phyloP scores from a whole-genome alignment of 2,113 vertebrate species.

The Notothenia rossii region DNA sequence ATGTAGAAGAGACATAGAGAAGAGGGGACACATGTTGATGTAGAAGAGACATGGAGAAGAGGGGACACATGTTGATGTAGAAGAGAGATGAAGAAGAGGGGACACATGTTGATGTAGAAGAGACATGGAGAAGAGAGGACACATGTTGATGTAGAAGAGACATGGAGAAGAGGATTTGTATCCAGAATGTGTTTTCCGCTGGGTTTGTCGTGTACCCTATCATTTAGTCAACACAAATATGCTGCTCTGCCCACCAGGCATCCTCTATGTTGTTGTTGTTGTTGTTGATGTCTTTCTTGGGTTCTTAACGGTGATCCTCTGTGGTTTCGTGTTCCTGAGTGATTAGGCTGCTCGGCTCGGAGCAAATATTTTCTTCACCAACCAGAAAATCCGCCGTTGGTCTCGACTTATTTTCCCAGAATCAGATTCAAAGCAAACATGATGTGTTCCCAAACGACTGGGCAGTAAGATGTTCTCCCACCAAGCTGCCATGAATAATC shows the following conservation, averaged over 20 bases:
- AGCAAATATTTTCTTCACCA: slow-evolving; percentile 59
- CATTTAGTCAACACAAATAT: slow-evolving; percentile 61
- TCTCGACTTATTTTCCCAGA: slow-evolving; percentile 49
- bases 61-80: too few species aligned
- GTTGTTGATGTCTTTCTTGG: slow-evolving; percentile 50
- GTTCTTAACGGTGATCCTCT: slow-evolving; percentile 34
- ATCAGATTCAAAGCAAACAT: slow-evolving; percentile 50
- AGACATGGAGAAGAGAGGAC: too few species aligned
- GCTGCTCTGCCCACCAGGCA: slow-evolving; percentile 31
- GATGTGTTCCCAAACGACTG: slow-evolving; percentile 54
- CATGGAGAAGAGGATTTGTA: neutral
- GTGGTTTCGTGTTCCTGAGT: slow-evolving; percentile 63
- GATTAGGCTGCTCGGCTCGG: slow-evolving; percentile 52
- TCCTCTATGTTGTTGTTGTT: slow-evolving; percentile 41
- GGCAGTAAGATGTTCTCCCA: slow-evolving; percentile 50
- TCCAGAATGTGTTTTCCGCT: slow-evolving; percentile 35
- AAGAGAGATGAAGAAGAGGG: too few species aligned
- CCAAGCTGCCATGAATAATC: slow-evolving; percentile 54
- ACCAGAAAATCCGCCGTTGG: slow-evolving; percentile 48
- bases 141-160: too few species aligned
- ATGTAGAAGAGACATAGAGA: too few species aligned
- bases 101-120: too few species aligned
- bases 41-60: too few species aligned
- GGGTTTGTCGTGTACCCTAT: slow-evolving; percentile 37
- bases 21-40: too few species aligned